Evolutionary conservation across 2,113 vertebrate species (phyloP), one percentile per base, ranked within the genome.

Genomic region (Dipodomys stephensi): DNA sequence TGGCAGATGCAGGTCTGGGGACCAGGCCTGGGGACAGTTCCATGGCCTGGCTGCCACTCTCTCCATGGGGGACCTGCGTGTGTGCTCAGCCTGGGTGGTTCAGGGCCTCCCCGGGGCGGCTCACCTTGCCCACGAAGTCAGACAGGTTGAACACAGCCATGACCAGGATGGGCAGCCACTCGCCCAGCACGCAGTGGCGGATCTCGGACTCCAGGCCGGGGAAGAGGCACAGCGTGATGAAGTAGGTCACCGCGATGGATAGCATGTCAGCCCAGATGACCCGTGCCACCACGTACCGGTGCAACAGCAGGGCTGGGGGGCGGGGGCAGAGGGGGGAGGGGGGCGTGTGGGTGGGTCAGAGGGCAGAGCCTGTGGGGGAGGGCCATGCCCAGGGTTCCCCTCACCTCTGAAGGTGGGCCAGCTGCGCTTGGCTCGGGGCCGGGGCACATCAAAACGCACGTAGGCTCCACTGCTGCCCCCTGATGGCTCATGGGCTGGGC

Each of bases 71-170:
- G 35, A 53, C 23, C 53, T 49, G 5, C 22, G 0, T 0, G 10
- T 8, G 13, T 15, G 72, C 44, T 60, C 30, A 6, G 27, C 32
- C 60, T 32, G 8, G 64, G 53, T n/a, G 16, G 64, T n/a, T 39
- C 62, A 6, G n/a, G n/a, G 53, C 30, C 3, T 76, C 46, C 35
- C 11, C 0, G 18, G 32, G 30, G 1, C 1, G 11, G 32, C 69
- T 98, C 97, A 99, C 99, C 99, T 99, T 99, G 97, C 99, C 99
- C 0, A 99, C 99, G 8, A 99, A 99, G 97, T 99, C 99, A 0
- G 99, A 99, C 96, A 99, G 99, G 98, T 99, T 99, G 98, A 99
- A 99, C 81, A 99, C 98, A n/a, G 99, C 99, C 99, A 99, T 99
- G 98, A 99, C 99, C 93, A 99, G 99, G 94, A 99, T 99, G 92